Evolutionary conservation across 1,140 invertebrate species (phyloP).

Genomic region (Mercenaria mercenaria): DNA sequence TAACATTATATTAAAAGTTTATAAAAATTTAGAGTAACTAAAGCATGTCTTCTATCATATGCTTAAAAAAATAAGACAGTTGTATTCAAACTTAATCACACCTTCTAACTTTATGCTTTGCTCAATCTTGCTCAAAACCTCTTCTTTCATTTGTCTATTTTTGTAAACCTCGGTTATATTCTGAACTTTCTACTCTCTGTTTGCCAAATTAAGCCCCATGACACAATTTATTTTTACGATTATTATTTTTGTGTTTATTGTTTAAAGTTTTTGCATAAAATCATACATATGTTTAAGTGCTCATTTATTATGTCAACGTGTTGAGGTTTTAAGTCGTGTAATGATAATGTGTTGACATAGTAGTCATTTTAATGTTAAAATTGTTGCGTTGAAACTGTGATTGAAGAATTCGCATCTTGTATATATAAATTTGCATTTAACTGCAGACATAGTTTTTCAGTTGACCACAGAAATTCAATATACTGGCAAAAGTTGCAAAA

Average conservation of each 20-base stretch:
- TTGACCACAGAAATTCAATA: background rate
- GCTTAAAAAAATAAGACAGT: no score
- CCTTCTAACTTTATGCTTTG: background rate
- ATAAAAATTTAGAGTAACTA: background rate
- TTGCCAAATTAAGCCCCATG: conserved; percentile 11
- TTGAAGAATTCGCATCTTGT: background rate
- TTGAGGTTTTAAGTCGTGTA: background rate
- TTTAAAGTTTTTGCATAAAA: background rate
- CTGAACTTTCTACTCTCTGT: background rate
- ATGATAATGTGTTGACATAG: background rate
- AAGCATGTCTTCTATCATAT: no score
- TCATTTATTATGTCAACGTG: conserved; percentile 8
- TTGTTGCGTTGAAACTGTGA: conserved; percentile 19
- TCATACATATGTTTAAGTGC: background rate
- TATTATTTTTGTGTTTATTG: background rate
- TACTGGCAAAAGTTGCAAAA: background rate
- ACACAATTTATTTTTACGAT: conserved; percentile 17
- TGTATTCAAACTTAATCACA: background rate
- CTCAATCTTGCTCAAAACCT: conserved; percentile 35
- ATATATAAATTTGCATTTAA: conserved; percentile 3
- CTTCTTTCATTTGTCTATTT: background rate
- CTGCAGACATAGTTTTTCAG: background rate
- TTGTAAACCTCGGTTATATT: background rate
- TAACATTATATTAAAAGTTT: no score
- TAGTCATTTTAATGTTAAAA: background rate